Conservation (phyloP, 2,888 invertebrate genomes). For the Cylloceria caligata region DNA sequence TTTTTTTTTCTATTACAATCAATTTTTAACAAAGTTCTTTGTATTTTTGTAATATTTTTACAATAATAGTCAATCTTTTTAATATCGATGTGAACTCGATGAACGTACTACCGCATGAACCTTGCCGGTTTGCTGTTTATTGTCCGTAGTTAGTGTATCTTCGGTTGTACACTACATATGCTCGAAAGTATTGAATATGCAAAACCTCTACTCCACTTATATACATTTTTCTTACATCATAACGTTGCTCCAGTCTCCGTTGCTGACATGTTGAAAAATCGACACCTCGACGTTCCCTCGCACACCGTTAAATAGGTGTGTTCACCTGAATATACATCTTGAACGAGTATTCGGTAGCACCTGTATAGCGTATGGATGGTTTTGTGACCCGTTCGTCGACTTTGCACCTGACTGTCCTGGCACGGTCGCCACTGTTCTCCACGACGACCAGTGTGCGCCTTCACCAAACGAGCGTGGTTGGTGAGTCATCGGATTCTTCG, state of each 20-base stretch:
- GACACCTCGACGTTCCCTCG: neutral
- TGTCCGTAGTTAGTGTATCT: neutral
- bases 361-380: conserved; percentile 42
- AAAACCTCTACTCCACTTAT: neutral
- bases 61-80: no score
- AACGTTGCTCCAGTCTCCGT: neutral
- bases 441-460: conserved; percentile 11
- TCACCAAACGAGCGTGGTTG: conserved; percentile 12
- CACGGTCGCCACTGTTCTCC: conserved; percentile 66
- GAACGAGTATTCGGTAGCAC: conserved; percentile 16
- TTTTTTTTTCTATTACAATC: no score
- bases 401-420: conserved; percentile 79
- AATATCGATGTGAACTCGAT: no score
- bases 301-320: conserved; percentile 10
- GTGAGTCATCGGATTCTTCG: conserved; percentile 59
- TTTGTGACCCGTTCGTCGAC: conserved; percentile 73
- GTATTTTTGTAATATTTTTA: no score
- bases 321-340: conserved; percentile 44
- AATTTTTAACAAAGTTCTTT: no score
- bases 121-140: neutral
- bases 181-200: neutral
- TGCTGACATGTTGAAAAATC: conserved; percentile 4
- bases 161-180: neutral
- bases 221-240: neutral
- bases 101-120: neutral